Conservation (phyloP, 1,140 invertebrate species). For the Rhopalosiphum maidis region DNA sequence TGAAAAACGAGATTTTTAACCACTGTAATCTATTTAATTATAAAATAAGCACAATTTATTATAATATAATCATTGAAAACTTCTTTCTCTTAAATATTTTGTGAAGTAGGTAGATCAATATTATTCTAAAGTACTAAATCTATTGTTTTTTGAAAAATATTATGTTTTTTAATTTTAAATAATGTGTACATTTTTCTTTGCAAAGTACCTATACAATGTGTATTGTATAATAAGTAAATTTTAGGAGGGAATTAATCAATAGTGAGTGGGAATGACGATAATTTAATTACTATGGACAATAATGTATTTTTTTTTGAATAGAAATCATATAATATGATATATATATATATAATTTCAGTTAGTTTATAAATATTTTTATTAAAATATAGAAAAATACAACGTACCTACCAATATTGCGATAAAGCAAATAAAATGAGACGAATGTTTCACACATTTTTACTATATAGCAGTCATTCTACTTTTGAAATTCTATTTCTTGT, state of each 20-base stretch:
- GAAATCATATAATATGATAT: too few relatives aligned
- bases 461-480: not conserved
- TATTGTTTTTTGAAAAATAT: not conserved
- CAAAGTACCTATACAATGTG: too few relatives aligned
- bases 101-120: not conserved
- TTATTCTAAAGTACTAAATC: not conserved
- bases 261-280: too few relatives aligned
- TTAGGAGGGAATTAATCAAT: too few relatives aligned
- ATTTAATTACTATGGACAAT: not conserved
- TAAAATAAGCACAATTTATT: not conserved
- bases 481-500: not conserved
- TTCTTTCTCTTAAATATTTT: not conserved
- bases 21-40: not conserved
- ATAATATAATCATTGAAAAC: not conserved
- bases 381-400: not conserved
- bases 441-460: not conserved
- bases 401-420: not conserved
- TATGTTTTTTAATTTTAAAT: too few relatives aligned
- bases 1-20: not conserved
- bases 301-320: not conserved
- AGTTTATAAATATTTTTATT: not conserved
- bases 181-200: too few relatives aligned
- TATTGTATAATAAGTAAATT: too few relatives aligned
- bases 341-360: not conserved
- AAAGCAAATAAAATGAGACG: not conserved